Evolutionary conservation across 2,888 invertebrate species (phyloP).

Genomic region (Drosophila tripunctata): DNA sequence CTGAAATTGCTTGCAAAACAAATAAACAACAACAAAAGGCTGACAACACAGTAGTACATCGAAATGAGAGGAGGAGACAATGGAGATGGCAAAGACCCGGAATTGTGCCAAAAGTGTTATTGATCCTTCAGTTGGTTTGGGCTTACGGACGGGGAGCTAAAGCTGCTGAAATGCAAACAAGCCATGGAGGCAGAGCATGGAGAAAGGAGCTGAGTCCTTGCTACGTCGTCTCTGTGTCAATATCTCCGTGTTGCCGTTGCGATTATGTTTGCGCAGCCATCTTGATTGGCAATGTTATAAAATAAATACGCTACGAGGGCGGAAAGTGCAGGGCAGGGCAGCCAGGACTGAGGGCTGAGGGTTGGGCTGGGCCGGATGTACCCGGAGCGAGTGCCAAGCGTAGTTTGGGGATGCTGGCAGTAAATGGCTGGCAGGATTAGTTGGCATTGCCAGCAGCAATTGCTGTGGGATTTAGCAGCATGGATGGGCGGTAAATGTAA

Average conservation of each 20-base stretch:
- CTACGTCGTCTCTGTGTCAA: constrained; percentile 36
- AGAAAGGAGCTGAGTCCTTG: constrained; percentile 42
- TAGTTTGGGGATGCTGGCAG: constrained; percentile 30
- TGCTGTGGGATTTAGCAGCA: constrained; percentile 74
- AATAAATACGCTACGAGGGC: constrained; percentile 82
- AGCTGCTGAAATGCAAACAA: constrained; percentile 71
- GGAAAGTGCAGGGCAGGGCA: constrained; percentile 24
- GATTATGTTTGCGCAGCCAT: constrained; percentile 85
- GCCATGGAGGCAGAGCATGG: constrained; percentile 3
- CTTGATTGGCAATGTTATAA: constrained; percentile 85
- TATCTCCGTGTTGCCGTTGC: constrained; percentile 64
- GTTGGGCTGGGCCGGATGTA: constrained; percentile 55
- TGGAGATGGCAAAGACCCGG: constrained; percentile 48
- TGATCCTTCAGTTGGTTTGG: constrained; percentile 72
- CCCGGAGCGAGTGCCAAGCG: constrained; percentile 47
- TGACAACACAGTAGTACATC: constrained; percentile 18
- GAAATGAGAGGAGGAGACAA: constrained; percentile 7
- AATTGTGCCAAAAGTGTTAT: constrained; percentile 79
- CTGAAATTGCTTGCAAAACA: constrained; percentile 78
- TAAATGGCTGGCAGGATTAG: constrained; percentile 65
- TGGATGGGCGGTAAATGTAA: constrained; percentile 55
- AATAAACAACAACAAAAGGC: constrained; percentile 74
- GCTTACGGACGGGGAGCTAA: no score
- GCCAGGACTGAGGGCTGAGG: not conserved
- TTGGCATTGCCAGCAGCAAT: constrained; percentile 72